Evolutionary conservation across 2,113 vertebrate genomes (phyloP).

Genomic region (Nettapus auritus): DNA sequence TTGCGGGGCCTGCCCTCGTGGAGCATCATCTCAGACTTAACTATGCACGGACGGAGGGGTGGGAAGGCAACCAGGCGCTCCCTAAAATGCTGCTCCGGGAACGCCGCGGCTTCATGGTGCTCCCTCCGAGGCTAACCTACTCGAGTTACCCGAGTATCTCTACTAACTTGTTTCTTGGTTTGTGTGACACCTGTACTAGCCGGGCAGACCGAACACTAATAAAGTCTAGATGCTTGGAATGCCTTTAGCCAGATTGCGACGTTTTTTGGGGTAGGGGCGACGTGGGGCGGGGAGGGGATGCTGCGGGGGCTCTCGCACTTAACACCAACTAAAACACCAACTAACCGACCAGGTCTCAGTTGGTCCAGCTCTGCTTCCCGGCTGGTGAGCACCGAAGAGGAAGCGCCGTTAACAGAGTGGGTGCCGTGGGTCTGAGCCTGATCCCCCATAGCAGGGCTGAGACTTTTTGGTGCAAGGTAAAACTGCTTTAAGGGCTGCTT

Average conservation of each 20-base stretch:
- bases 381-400: not conserved
- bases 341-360: not conserved
- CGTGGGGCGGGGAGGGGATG: not conserved
- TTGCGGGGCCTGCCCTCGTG: not conserved
- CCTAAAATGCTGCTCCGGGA: constrained; percentile 7
- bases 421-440: not conserved
- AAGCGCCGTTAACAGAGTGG: rapidly evolving
- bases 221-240: constrained; percentile 68
- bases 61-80: not conserved
- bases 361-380: not conserved
- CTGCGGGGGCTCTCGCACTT: not conserved
- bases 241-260: constrained; percentile 57
- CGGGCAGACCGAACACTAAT: constrained; percentile 58
- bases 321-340: rapidly evolving
- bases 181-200: constrained; percentile 58
- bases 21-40: not conserved
- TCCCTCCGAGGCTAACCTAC: not conserved
- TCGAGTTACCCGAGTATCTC: not conserved
- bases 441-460: too few species aligned
- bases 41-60: not conserved
- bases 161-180: constrained; percentile 1
- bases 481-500: not conserved
- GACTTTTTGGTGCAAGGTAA: not conserved
- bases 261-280: constrained; percentile 12
- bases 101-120: not conserved